A percentile compares a stretch with the other conserved stretches of the same genome.
These are phyloP conservation scores for Gymnothorax reevesii DNA, from an alignment of 2,797 vertebrate genomes.

Conservation along the genomic window DNA sequence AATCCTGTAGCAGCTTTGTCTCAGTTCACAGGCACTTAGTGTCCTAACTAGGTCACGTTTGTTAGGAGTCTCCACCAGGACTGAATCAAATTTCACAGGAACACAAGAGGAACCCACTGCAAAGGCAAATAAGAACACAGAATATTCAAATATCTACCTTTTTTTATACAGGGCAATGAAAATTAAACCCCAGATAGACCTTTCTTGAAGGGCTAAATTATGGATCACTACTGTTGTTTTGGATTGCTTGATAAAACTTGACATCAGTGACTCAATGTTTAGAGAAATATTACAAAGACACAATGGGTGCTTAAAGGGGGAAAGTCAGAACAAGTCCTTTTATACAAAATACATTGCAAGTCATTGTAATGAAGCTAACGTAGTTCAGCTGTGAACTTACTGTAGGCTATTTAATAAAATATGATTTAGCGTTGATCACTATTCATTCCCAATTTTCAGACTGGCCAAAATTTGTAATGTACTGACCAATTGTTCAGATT, in stretches of 20 bases:
- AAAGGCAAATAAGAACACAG: background rate
- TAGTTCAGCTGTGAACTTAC: background rate
- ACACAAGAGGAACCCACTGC: conserved; percentile 73
- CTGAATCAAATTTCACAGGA: conserved; percentile 73
- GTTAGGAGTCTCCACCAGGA: conserved; percentile 69
- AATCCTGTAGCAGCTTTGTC: conserved; percentile 69
- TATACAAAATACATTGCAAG: background rate
- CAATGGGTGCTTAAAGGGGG: background rate
- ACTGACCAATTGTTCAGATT: background rate
- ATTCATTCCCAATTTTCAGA: background rate
- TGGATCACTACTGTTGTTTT: background rate
- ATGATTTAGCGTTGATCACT: background rate
- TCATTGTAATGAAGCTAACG: background rate
- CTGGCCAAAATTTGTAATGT: background rate
- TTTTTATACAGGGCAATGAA: background rate
- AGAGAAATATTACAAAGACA: background rate
- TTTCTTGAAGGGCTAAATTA: background rate
- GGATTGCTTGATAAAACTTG: background rate
- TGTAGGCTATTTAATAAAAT: background rate
- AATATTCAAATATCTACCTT: background rate
- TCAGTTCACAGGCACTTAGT: conserved; percentile 66
- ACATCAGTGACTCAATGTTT: background rate
- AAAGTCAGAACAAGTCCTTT: background rate
- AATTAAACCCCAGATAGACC: background rate
- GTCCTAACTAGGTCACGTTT: conserved; percentile 69